phyloP scores from a whole-genome alignment of 1,140 invertebrate species.

The Zaprionus davidi region DNA sequence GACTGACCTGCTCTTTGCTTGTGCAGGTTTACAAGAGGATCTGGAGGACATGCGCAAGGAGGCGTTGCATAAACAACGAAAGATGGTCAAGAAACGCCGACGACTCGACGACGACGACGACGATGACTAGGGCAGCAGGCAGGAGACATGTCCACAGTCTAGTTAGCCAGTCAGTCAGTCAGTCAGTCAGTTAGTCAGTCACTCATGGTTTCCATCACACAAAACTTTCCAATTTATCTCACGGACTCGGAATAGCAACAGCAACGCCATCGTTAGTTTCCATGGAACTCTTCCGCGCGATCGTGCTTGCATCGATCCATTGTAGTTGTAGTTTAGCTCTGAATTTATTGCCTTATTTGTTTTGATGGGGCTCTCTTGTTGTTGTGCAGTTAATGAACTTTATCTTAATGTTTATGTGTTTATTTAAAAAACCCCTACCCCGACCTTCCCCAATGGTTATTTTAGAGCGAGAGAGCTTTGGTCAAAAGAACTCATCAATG shows the following conservation, averaged over 20 bases:
- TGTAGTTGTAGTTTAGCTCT: not conserved
- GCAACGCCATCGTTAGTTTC: not conserved
- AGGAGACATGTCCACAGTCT: not conserved
- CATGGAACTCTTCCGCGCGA: not conserved
- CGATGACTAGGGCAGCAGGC: slow-evolving; percentile 22
- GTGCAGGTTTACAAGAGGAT: slow-evolving; percentile 91
- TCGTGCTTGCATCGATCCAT: not conserved
- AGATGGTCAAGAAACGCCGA: slow-evolving; percentile 85
- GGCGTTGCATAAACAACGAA: slow-evolving; percentile 88
- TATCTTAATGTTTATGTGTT: no score
- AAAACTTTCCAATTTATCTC: not conserved
- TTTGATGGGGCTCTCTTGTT: not conserved
- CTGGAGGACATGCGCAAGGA: slow-evolving; percentile 92
- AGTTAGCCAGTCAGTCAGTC: not conserved
- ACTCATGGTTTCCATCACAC: not conserved
- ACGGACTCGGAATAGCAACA: not conserved
- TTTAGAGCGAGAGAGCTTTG: not conserved
- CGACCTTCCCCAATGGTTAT: no score
- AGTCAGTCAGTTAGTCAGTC: not conserved
- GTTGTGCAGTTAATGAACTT: no score
- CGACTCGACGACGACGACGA: slow-evolving; percentile 61
- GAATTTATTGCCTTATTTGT: slow-evolving; percentile 21
- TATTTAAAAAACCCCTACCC: no score
- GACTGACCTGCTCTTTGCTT: slow-evolving; percentile 23
- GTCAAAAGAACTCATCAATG: not conserved